Evolutionary conservation across 2,797 vertebrate species (phyloP).

Genomic region (Rachycentron canadum): DNA sequence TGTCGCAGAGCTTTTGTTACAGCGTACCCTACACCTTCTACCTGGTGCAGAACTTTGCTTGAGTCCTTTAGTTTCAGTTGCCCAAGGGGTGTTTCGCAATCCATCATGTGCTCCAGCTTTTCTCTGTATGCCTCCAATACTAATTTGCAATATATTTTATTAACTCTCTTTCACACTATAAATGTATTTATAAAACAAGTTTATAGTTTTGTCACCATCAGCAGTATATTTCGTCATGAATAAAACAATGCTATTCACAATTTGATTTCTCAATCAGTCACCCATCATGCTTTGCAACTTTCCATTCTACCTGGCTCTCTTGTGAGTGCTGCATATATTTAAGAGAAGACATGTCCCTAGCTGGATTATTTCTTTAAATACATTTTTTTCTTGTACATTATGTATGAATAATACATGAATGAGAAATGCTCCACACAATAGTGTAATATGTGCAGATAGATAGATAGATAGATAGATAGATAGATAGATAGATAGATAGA

Average conservation of each 20-base stretch:
- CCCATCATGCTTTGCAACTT: conserved; percentile 1
- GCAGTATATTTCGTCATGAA: conserved; percentile 35
- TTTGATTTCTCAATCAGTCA: conserved; percentile 18
- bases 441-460: background rate
- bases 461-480: no score
- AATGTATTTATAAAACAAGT: conserved; percentile 7
- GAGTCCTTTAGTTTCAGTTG: conserved; percentile 2
- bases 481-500: no score
- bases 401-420: background rate
- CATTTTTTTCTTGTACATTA: background rate
- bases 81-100: conserved; percentile 8
- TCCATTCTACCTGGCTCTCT: background rate
- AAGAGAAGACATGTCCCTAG: background rate
- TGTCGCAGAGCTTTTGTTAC: conserved; percentile 33
- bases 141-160: conserved; percentile 14
- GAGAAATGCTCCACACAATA: background rate
- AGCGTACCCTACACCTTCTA: conserved; percentile 7
- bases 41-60: conserved; percentile 15
- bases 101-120: background rate
- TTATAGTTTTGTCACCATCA: conserved; percentile 19
- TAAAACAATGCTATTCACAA: conserved; percentile 19
- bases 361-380: background rate
- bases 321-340: background rate
- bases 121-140: conserved; percentile 1
- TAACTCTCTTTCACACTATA: background rate